A percentile compares a stretch with the other conserved stretches of the same genome.
These are phyloP conservation scores for Chrysotoxum bicinctum DNA, from an alignment of 2,888 invertebrate genomes.

Conservation along the genomic window DNA sequence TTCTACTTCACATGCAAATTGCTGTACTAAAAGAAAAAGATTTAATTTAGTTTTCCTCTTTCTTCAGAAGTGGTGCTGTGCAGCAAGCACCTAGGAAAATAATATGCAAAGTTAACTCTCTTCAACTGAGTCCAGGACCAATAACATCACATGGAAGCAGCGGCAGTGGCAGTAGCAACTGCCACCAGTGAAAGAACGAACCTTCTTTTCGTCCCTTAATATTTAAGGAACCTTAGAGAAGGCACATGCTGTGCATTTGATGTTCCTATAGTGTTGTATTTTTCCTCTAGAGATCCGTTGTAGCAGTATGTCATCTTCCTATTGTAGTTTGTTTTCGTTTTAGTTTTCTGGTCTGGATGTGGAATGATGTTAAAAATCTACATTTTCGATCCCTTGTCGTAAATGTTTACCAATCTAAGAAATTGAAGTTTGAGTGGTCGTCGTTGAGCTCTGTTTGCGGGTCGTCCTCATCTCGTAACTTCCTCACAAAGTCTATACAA, in stretches of 20 bases:
- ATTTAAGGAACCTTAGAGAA: constrained; percentile 55
- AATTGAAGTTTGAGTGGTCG: constrained; percentile 23
- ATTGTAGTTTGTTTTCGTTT: not conserved
- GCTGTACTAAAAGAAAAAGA: constrained; percentile 57
- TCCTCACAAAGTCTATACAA: not conserved
- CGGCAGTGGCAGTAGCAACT: not conserved
- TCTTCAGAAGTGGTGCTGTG: not conserved
- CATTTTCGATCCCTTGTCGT: not conserved
- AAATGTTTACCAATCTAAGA: constrained; percentile 18
- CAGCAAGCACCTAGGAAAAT: constrained; percentile 46
- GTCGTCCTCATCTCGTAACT: not conserved
- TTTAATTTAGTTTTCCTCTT: constrained; percentile 64
- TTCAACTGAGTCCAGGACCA: constrained; percentile 14
- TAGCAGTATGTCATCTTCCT: constrained; percentile 39
- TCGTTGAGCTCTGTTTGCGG: not conserved
- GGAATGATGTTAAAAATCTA: constrained; percentile 10
- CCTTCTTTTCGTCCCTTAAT: constrained; percentile 45
- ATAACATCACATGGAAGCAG: constrained; percentile 3
- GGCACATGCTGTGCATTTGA: constrained; percentile 53
- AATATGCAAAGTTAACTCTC: constrained; percentile 60
- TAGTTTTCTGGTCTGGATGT: not conserved
- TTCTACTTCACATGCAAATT: constrained; percentile 62
- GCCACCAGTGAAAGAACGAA: not conserved
- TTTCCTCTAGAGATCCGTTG: not conserved
- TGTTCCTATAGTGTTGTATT: constrained; percentile 42